Evolutionary conservation across 2,113 vertebrate genomes (phyloP).

Genomic region (Atherinomorus stipes): DNA sequence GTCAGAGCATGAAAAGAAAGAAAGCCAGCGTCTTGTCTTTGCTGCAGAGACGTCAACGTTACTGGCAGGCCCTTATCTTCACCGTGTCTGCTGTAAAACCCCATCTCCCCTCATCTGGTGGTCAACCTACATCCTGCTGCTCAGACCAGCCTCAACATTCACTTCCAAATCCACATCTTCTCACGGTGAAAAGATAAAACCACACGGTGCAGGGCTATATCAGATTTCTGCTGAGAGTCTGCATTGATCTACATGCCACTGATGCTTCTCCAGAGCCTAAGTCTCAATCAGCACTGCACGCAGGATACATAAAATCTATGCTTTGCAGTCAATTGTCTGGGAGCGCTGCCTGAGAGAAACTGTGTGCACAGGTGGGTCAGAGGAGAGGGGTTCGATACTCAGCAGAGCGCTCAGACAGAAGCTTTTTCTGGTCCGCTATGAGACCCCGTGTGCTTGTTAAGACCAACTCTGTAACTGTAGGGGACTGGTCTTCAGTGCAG

Average conservation of each 20-base stretch:
- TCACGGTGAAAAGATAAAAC: slow-evolving; percentile 23
- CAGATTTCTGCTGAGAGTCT: slow-evolving; percentile 33
- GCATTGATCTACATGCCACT: slow-evolving; percentile 60
- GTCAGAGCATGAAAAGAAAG: neutral
- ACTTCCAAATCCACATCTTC: neutral
- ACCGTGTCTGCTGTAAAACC: neutral
- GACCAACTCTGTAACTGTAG: slow-evolving; percentile 26
- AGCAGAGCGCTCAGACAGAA: slow-evolving; percentile 36
- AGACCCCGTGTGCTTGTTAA: slow-evolving; percentile 40
- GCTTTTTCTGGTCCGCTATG: slow-evolving; percentile 44
- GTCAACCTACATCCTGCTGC: slow-evolving; percentile 2
- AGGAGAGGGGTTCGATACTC: slow-evolving; percentile 56
- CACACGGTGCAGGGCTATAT: slow-evolving; percentile 13
- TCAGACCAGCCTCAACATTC: slow-evolving; percentile 7
- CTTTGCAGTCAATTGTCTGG: slow-evolving; percentile 60
- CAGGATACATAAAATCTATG: slow-evolving; percentile 66
- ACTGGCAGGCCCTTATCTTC: neutral
- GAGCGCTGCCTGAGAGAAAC: slow-evolving; percentile 16
- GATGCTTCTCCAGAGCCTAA: slow-evolving; percentile 21
- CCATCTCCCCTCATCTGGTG: neutral
- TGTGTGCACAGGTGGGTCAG: slow-evolving; percentile 12
- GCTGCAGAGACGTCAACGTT: neutral
- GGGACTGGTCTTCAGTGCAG: no score
- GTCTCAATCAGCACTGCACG: slow-evolving; percentile 27
- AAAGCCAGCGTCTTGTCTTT: neutral